phyloP scores from a whole-genome alignment of 2,888 invertebrate species.

The Nowickia ferox region DNA sequence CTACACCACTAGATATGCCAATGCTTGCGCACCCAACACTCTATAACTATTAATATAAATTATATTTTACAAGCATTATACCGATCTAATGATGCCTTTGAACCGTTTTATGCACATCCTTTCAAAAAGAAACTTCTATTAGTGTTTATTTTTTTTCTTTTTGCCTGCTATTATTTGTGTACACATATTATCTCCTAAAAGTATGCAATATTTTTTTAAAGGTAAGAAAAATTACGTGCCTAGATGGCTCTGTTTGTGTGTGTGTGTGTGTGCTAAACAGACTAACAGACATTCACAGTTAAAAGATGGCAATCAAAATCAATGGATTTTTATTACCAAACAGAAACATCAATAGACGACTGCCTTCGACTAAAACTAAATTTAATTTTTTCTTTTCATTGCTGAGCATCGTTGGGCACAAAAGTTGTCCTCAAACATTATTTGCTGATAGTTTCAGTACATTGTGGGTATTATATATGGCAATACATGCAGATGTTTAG shows the following conservation, averaged over 20 bases:
- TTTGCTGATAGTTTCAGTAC: neutral
- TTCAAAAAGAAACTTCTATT: neutral
- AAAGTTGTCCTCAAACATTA: slow-evolving; percentile 3
- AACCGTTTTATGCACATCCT: neutral
- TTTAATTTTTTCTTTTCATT: neutral
- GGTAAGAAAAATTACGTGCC: neutral
- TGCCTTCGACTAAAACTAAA: neutral
- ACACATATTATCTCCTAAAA: slow-evolving; percentile 32
- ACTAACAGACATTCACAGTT: slow-evolving; percentile 28
- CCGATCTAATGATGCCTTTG: neutral
- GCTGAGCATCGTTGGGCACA: neutral
- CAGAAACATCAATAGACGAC: slow-evolving; percentile 6
- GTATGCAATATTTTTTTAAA: slow-evolving; percentile 45
- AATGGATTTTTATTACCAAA: slow-evolving; percentile 63
- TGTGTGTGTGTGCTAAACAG: neutral
- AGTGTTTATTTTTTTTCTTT: neutral
- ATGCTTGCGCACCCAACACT: neutral
- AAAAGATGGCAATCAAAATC: slow-evolving; percentile 60
- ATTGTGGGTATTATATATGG: slow-evolving; percentile 1
- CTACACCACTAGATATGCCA: slow-evolving; percentile 6
- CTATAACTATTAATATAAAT: slow-evolving; percentile 26
- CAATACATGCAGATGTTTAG: neutral
- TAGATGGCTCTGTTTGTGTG: neutral
- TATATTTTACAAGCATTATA: neutral
- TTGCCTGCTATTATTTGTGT: neutral